phyloP scores from a whole-genome alignment of 2,888 invertebrate genomes.

The Vanessa cardui region DNA sequence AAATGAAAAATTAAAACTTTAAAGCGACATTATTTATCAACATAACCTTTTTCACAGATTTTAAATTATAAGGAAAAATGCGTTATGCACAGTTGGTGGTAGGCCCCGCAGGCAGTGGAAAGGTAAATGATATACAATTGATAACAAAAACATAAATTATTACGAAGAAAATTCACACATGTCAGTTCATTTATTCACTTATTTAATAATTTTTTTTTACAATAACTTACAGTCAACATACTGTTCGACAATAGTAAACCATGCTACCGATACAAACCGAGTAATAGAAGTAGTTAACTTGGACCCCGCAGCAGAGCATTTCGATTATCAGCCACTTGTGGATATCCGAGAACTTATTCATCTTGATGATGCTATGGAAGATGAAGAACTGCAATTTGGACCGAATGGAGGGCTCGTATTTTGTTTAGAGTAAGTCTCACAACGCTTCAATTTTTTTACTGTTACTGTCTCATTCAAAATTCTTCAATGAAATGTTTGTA shows the following conservation, averaged over 20 bases:
- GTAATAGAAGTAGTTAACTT: constrained; percentile 95
- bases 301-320: constrained; percentile 98
- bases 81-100: constrained; percentile 97
- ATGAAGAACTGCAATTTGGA: constrained; percentile 95
- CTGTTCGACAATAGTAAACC: constrained; percentile 93
- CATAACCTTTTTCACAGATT: constrained; percentile 5
- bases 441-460: no score
- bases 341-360: constrained; percentile 95
- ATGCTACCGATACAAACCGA: constrained; percentile 89
- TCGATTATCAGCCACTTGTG: constrained; percentile 93
- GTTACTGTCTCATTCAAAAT: no score
- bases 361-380: constrained; percentile 98
- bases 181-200: not conserved
- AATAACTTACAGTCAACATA: constrained; percentile 91
- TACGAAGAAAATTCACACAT: not conserved
- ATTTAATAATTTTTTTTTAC: no score
- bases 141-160: not conserved
- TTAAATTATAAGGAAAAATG: constrained; percentile 78
- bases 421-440: constrained; percentile 91
- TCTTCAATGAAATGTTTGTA: no score
- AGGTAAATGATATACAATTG: constrained; percentile 82
- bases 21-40: not conserved
- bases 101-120: constrained; percentile 98
- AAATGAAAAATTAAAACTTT: not conserved
- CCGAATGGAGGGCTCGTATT: constrained; percentile 98